Percentiles rank a stretch among this genome's conserved stretches.
Conservation (phyloP, 2,113 vertebrate species). For the Motacilla tschutschensis region DNA sequence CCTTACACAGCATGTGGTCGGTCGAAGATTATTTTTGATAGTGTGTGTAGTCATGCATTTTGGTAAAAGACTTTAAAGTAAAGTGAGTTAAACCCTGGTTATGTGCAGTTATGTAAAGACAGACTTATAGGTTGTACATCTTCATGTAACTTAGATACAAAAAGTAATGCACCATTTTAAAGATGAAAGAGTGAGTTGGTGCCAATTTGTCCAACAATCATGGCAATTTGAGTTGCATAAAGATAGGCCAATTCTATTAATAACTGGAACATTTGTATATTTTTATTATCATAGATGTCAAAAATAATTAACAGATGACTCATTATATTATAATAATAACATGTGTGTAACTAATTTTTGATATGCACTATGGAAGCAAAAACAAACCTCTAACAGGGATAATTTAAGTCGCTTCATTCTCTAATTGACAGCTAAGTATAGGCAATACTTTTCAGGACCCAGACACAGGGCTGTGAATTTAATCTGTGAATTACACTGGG, state of each 20-base stretch:
- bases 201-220: background rate
- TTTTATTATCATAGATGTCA: constrained; percentile 35
- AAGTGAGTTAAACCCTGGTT: background rate
- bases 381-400: background rate
- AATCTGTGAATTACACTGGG: background rate
- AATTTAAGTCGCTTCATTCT: background rate
- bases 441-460: constrained; percentile 6
- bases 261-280: constrained; percentile 12
- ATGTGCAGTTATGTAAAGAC: background rate
- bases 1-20: constrained; percentile 40
- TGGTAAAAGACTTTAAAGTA: constrained; percentile 26
- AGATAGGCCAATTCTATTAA: constrained; percentile 25
- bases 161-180: background rate
- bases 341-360: background rate
- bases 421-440: background rate
- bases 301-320: constrained; percentile 48
- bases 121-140: background rate
- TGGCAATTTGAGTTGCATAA: background rate
- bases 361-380: background rate
- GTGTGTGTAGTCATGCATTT: background rate
- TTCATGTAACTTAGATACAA: background rate
- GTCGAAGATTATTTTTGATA: constrained; percentile 13
- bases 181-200: background rate
- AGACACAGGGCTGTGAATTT: constrained; percentile 2
- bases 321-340: constrained; percentile 11